Base-by-base conservation (phyloP, 92 coral and sea anemone genomes). In the Blastomussa wellsi region DNA sequence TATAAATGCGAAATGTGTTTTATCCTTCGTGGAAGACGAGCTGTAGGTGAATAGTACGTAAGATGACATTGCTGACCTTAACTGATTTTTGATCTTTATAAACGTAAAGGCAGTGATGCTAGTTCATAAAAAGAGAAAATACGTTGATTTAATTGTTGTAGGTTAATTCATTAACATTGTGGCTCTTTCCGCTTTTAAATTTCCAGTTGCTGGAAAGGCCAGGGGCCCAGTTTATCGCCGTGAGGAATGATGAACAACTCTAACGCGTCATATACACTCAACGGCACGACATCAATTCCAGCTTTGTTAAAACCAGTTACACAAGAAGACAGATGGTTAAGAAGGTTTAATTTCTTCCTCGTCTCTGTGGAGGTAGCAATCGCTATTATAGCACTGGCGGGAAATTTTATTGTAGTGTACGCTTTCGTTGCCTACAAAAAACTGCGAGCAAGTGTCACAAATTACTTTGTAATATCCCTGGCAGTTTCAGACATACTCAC, bases 401-500 rank as follows among this genome's bases (percentile, higher is more conserved):
- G 95, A 33, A 94, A 94, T 74, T 66, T 90, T 19, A 19, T 90
- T 71, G 97, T 94, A 9, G 78, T 94, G 77, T 92, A 92, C 32
- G 95, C 97, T 24, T 94, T 94, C 79, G 85, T 84, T 37, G 68
- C 72, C 29, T 90, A 90, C 78, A 91, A 79, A 16, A 87, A 92
- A 39, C 90, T 94, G 5, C 84, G 97, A n/a, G 69, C 72, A 15
- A 94, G 76, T 70, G 97, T 92, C 12, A 94, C 97, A 10, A 94
- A 94, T 48, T 94, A 93, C 87, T 93, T 92, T 79, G 88, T 93
- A 4, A 90, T 93, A 10, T 92, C 95, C 49, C 86, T 93, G 65
- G 97, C 97, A 7, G 78, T 92, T 13, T 89, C 93, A 29, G 97
- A 94, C 79, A 77, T 94, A 13, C 79, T 94, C 8, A 94, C 95